These are phyloP conservation scores for Galendromus occidentalis DNA, from an alignment of 1,140 invertebrate species.

Conservation along the genomic window DNA sequence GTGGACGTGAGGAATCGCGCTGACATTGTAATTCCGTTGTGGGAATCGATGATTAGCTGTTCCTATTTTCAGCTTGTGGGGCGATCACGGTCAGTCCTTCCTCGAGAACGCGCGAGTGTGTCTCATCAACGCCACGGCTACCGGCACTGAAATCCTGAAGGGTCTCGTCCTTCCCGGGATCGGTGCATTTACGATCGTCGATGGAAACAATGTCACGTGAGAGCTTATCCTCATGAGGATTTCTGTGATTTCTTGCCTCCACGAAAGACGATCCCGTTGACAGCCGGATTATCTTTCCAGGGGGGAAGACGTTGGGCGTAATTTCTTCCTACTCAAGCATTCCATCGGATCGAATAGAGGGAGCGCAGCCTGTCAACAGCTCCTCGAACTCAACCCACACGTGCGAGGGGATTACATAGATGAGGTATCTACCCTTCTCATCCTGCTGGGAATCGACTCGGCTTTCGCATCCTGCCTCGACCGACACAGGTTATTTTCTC, in stretches of 20 bases:
- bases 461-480: too few relatives aligned
- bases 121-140: constrained; percentile 75
- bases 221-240: neutral
- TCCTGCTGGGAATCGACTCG: too few relatives aligned
- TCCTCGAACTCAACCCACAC: constrained; percentile 79
- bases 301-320: constrained; percentile 76
- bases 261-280: neutral
- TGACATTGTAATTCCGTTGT: neutral
- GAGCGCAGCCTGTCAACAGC: constrained; percentile 50
- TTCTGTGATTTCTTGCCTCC: too few relatives aligned
- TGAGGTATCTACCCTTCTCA: constrained; percentile 41
- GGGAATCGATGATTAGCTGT: constrained; percentile 8
- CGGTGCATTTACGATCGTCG: constrained; percentile 86
- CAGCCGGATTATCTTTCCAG: neutral
- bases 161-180: constrained; percentile 76
- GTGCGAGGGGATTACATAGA: constrained; percentile 78
- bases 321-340: constrained; percentile 26
- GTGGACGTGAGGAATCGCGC: neutral
- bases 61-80: constrained; percentile 56
- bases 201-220: constrained; percentile 52
- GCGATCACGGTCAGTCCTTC: constrained; percentile 77
- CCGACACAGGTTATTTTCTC: too few relatives aligned
- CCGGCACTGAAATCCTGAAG: constrained; percentile 86
- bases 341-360: constrained; percentile 41
- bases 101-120: constrained; percentile 76